Base-by-base conservation (phyloP, 2,888 invertebrate species). In the Temnothorax unifasciatus region DNA sequence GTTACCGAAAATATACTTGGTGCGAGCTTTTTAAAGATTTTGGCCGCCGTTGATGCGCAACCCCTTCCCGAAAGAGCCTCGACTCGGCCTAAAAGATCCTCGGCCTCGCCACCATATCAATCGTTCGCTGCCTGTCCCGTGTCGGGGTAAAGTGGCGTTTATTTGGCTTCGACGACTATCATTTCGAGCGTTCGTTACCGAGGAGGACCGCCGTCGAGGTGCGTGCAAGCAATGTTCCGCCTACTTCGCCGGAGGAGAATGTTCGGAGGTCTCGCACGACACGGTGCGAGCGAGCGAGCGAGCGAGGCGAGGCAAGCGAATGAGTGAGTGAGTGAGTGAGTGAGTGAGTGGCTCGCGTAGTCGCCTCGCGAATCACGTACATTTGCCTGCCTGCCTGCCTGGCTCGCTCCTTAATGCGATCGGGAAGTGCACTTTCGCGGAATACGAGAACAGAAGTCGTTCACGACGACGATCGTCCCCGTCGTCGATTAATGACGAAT, bases 401-500 rank as follows among this genome's bases (percentile, higher is more conserved):
- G 71, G 54, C 41, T 54, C 76, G 25, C 57, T 77, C 34, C 66
- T 82, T 77, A 76, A 75, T 29, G 74, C 59, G 34, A 74, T 41
- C 61, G 54, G 61, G 34, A 71, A 57, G 38, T 81, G 44, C 73
- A 50, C 82, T 82, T 81, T 69, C 73, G 69, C 77, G 73, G 82
- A 74, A 85, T 71, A 82, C 76, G 71, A 69, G 85, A 84, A 77
- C 73, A 64, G 74, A 76, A 77, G 82, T 81, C 59, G 79, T 34
- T 57, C 52, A 57, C 18, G 64, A 71, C 79, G 52, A 54, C 81
- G 64, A 79, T 82, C 63, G 82, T 68, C 44, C 54, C 50, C 69
- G 83, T 77, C 68, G 68, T 71, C 88, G 85, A 88, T 88, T 88
- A 87, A 88, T 85, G 87, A 88, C 84, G 85, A 84, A 81, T 76